Evolutionary conservation across 2,797 vertebrate species (phyloP), one percentile per base, ranked within the genome.

Genomic region (Galago senegalensis): DNA sequence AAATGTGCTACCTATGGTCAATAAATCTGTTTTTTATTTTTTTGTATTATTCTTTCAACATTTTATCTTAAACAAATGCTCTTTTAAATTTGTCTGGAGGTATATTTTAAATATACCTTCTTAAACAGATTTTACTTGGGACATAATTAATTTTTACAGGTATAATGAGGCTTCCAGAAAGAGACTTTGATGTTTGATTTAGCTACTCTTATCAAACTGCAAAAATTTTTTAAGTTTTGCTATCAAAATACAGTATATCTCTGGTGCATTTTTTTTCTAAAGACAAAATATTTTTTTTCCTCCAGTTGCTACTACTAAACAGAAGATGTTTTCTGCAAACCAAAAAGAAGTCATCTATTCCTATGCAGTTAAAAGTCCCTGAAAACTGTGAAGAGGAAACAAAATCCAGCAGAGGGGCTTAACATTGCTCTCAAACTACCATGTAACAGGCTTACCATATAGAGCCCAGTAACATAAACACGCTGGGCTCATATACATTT

Each of bases 11-110:
- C 73, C 97, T 92, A 97, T 14, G 83, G 94, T 34, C 9, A 93
- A 83, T 96, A 80, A 95, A 97, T n/a, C n/a, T 14, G 97, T 97
- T 96, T 95, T 82, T 97, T 98, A 95, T 98, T 98, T 98, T 96
- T 96, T 93, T 2, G 11, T 7, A 82, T 97, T 96, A 96, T 96
- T 89, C 96, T 98, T 93, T 87, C 88, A 65, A 1, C 53, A 82
- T 94, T 97, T 96, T 53, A 40, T 86, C 3, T 95, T 96, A 96
- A 97, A 95, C 72, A 97, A 97, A 97, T 3, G 40, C 76, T 84
- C 9, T 0, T 97, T 96, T 92, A 91, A 81, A 43, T 97, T 97
- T 97, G 91, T 97, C 94, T 97, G 75, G 43, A 8, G 84, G 77
- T 93, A 14, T 5, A 60, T 94, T 95, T 97, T 94, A 34, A 88